Percentiles rank a stretch among this genome's conserved stretches.
These are phyloP conservation scores for Gnathonemus longibarbis DNA, from an alignment of 2,113 vertebrate genomes.

Conservation along the genomic window DNA sequence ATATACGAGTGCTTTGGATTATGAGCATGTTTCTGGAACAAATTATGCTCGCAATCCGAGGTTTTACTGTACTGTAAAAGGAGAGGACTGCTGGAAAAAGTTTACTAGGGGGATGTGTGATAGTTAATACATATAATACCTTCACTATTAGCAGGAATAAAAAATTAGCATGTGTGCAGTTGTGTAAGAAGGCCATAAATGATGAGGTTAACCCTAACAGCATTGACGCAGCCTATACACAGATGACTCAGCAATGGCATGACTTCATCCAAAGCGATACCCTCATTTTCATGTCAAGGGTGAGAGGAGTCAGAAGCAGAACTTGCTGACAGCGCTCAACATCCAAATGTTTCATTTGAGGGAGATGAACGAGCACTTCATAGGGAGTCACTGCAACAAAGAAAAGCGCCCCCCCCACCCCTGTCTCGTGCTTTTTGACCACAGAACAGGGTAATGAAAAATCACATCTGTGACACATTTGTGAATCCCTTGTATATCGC, in stretches of 20 bases:
- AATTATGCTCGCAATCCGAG: no score
- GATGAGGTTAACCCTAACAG: not conserved
- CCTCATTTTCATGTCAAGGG: not conserved
- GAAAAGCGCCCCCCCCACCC: not conserved
- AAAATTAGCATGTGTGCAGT: not conserved
- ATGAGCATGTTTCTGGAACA: no score
- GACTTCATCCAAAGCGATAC: not conserved
- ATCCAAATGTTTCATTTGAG: conserved; percentile 1
- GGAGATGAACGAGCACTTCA: not conserved
- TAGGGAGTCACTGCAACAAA: conserved; percentile 3
- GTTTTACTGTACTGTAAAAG: not conserved
- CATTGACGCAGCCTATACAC: not conserved
- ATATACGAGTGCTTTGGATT: no score
- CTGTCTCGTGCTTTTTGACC: not conserved
- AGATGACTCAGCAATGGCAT: not conserved
- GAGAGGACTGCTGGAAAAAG: not conserved
- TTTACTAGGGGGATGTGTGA: not conserved
- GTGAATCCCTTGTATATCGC: not conserved
- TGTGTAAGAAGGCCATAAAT: not conserved
- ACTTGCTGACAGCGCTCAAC: not conserved
- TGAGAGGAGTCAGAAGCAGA: not conserved
- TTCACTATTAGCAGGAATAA: not conserved
- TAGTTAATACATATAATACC: not conserved
- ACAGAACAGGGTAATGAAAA: not conserved
- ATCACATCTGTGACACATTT: conserved; percentile 15